phyloP scores from a whole-genome alignment of 2,797 vertebrate species.

The Enteromius afrohamiltoni region DNA sequence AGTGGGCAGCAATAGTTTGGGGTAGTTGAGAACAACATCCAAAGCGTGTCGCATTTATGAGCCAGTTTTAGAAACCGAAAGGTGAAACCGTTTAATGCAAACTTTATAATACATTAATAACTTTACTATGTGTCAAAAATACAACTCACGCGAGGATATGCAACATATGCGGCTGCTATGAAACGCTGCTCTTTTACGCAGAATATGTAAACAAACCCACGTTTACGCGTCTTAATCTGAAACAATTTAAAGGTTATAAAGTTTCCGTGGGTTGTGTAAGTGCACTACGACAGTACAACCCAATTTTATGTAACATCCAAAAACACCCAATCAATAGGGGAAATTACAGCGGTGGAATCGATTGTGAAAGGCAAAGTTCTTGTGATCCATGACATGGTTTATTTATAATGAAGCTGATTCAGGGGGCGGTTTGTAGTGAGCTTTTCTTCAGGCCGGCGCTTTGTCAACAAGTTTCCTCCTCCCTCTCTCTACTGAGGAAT shows the following conservation, averaged over 20 bases:
- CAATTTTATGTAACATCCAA: slow-evolving; percentile 10
- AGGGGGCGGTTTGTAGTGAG: slow-evolving; percentile 4
- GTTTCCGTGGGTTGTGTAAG: neutral
- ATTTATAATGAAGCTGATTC: slow-evolving; percentile 1
- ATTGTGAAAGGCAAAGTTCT: slow-evolving; percentile 14
- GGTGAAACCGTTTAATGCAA: neutral
- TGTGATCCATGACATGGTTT: slow-evolving; percentile 7
- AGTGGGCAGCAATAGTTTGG: slow-evolving; percentile 21
- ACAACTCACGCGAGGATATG: neutral
- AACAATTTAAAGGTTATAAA: neutral
- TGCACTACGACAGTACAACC: neutral
- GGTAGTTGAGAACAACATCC: neutral
- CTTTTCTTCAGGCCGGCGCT: neutral
- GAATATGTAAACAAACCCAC: neutral
- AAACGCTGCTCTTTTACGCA: neutral
- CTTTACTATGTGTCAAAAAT: neutral
- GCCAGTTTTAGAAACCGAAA: neutral
- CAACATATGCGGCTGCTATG: neutral
- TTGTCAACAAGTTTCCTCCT: slow-evolving; percentile 48
- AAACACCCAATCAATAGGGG: neutral
- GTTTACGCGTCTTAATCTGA: neutral
- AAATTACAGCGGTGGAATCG: neutral
- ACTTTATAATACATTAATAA: neutral
- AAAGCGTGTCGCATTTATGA: neutral
- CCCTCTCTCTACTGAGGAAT: slow-evolving; percentile 19